These are phyloP conservation scores for Cirrhinus molitorella DNA, from an alignment of 2,797 vertebrate genomes.

Conservation along the genomic window DNA sequence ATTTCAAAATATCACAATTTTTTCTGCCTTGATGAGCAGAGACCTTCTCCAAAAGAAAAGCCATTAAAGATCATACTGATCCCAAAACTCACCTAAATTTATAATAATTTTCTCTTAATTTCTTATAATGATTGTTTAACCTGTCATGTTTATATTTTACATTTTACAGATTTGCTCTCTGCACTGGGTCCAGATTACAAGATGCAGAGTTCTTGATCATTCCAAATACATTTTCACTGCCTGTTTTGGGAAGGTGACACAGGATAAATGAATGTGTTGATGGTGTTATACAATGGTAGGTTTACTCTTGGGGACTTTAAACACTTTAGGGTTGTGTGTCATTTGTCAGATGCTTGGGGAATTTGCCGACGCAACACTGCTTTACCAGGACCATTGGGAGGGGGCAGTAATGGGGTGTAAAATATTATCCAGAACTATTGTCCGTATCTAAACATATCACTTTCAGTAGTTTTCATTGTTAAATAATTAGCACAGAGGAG, in stretches of 20 bases:
- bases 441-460: conserved; percentile 12
- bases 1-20: too few relatives aligned
- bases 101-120: neutral
- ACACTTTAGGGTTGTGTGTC: conserved; percentile 27
- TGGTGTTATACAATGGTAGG: conserved; percentile 52
- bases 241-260: conserved; percentile 44
- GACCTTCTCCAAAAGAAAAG: too few relatives aligned
- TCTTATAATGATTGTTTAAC: neutral
- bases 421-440: conserved; percentile 14
- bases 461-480: neutral
- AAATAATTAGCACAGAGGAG: conserved; percentile 23
- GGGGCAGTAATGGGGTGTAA: neutral
- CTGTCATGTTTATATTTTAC: neutral
- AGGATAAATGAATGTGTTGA: conserved; percentile 42
- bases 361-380: neutral
- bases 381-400: neutral
- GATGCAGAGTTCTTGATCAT: conserved; percentile 5
- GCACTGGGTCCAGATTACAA: conserved; percentile 8
- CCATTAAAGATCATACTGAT: too few relatives aligned
- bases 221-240: conserved; percentile 25
- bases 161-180: neutral
- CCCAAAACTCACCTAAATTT: too few relatives aligned
- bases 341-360: conserved; percentile 41
- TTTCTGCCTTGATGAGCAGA: too few relatives aligned
- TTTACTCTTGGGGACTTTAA: conserved; percentile 47